Conservation (phyloP, 2,797 vertebrate species). For the Pterois miles region DNA sequence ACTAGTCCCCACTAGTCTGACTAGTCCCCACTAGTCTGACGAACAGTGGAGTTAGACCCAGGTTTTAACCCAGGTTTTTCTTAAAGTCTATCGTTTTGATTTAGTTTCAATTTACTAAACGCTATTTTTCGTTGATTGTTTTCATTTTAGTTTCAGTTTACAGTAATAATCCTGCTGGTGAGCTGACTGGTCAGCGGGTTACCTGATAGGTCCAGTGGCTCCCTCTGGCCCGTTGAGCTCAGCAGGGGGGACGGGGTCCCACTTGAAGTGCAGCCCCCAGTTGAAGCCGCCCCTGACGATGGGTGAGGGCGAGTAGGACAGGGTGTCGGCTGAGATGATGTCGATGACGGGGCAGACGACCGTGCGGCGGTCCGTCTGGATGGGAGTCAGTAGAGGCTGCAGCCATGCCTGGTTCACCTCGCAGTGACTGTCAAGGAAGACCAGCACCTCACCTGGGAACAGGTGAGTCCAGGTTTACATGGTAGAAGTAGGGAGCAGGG, state of each 20-base stretch:
- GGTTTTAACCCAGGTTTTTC: no score
- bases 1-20: no score
- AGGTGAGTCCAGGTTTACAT: neutral
- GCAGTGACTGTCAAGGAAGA: conserved; percentile 98
- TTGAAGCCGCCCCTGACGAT: conserved; percentile 96
- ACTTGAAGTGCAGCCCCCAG: conserved; percentile 99
- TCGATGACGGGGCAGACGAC: conserved; percentile 98
- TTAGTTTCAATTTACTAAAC: no score
- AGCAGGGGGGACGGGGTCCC: conserved; percentile 92
- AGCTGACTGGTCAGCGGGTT: neutral
- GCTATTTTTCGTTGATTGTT: no score
- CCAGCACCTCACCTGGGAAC: conserved; percentile 90
- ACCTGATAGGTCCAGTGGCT: conserved; percentile 89
- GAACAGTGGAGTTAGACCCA: no score
- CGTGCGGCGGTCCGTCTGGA: conserved; percentile 81
- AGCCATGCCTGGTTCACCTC: conserved; percentile 95
- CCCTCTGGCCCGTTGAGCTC: conserved; percentile 87
- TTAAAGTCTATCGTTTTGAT: no score
- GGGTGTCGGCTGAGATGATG: conserved; percentile 96
- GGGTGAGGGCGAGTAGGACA: conserved; percentile 93
- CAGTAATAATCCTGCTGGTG: no score
- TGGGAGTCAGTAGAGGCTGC: conserved; percentile 88
- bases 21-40: no score
- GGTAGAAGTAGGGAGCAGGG: no score
- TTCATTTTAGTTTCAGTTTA: no score